These are phyloP conservation scores for Phorcus lineatus DNA, from an alignment of 2,888 invertebrate genomes.

Conservation along the genomic window DNA sequence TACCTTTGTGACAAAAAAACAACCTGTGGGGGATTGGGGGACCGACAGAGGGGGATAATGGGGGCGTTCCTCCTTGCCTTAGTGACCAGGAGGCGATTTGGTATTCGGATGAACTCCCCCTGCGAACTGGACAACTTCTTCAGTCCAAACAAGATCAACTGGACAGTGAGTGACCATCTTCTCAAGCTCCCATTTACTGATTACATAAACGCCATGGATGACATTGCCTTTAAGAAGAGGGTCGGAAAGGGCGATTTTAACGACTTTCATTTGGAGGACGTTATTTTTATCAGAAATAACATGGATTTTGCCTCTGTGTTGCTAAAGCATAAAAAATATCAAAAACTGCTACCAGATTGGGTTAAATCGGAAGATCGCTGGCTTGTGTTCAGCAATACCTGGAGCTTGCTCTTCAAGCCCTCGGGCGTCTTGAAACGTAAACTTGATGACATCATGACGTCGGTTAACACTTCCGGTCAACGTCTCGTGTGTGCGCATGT, in stretches of 20 bases:
- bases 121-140: constrained; percentile 27
- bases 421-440: not conserved
- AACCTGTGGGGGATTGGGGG: constrained; percentile 35
- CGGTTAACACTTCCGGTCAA: not conserved
- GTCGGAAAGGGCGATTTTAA: constrained; percentile 26
- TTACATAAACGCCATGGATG: not conserved
- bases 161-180: constrained; percentile 14
- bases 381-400: constrained; percentile 15
- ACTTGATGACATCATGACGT: constrained; percentile 4
- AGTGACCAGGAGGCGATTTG: constrained; percentile 30
- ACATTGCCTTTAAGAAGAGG: not conserved
- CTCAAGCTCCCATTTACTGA: not conserved
- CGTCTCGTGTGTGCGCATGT: constrained; percentile 35
- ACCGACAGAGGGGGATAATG: constrained; percentile 33
- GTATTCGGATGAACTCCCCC: constrained; percentile 30
- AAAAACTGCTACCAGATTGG: not conserved
- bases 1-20: not conserved
- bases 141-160: constrained; percentile 28
- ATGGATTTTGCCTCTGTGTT: constrained; percentile 6
- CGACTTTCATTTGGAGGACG: constrained; percentile 17
- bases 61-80: constrained; percentile 29
- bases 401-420: constrained; percentile 13
- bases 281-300: constrained; percentile 28
- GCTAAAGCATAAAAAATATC: constrained; percentile 18
- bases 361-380: not conserved